These are phyloP conservation scores for Lysandra coridon DNA, from an alignment of 2,888 invertebrate species.

Conservation along the genomic window DNA sequence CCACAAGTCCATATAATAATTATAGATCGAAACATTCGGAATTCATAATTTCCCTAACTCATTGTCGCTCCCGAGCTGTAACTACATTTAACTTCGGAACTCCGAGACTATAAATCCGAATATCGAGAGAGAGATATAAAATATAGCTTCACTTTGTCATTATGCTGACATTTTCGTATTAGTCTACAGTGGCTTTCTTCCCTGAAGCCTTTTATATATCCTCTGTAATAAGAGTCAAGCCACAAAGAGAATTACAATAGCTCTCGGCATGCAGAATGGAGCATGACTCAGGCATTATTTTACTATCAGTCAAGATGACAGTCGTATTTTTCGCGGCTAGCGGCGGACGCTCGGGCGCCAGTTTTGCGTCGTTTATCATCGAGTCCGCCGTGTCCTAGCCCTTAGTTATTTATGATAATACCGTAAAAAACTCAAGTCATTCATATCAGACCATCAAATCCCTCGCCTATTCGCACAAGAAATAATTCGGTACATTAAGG, in stretches of 20 bases:
- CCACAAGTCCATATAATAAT: neutral
- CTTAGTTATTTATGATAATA: slow-evolving; percentile 65
- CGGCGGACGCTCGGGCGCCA: slow-evolving; percentile 73
- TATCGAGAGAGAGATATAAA: slow-evolving; percentile 32
- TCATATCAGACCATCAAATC: slow-evolving; percentile 47
- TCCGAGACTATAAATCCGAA: slow-evolving; percentile 34
- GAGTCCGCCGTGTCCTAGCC: slow-evolving; percentile 60
- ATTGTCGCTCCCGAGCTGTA: slow-evolving; percentile 25
- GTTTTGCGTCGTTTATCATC: slow-evolving; percentile 72
- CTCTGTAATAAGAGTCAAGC: slow-evolving; percentile 62
- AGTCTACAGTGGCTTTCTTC: slow-evolving; percentile 43
- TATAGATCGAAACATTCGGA: slow-evolving; percentile 21
- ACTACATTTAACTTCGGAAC: slow-evolving; percentile 36
- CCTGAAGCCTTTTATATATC: slow-evolving; percentile 57
- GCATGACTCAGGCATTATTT: slow-evolving; percentile 74
- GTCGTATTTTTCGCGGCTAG: slow-evolving; percentile 76
- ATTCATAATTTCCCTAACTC: slow-evolving; percentile 25
- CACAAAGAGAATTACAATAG: slow-evolving; percentile 68
- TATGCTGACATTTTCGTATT: slow-evolving; percentile 34
- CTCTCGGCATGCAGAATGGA: slow-evolving; percentile 68
- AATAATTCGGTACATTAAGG: slow-evolving; percentile 17
- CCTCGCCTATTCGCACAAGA: slow-evolving; percentile 31
- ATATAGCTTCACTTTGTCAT: slow-evolving; percentile 34
- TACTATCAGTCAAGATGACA: slow-evolving; percentile 79
- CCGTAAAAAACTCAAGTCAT: slow-evolving; percentile 52